Base-by-base conservation (phyloP, 2,113 vertebrate species). In the Leptobrachium ailaonicum region DNA sequence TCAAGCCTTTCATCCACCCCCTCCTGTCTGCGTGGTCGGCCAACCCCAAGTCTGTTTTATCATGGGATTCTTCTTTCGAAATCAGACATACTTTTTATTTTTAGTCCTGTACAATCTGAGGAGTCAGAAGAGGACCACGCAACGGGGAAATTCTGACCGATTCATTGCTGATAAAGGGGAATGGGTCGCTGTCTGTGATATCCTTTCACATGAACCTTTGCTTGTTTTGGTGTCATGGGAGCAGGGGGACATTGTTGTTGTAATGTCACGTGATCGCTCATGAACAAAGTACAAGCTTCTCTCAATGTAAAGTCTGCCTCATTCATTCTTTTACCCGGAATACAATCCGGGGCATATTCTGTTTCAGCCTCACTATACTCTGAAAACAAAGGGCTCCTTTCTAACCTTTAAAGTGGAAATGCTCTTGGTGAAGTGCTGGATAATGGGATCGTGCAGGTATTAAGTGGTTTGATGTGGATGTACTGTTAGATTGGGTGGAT, bases 181-280 rank as follows among this genome's bases (percentile, higher is more conserved):
- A 13, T 8, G 20, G 66, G 40, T 41, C 32, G 54, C 67, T 13
- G 41, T 54, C 41, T 77, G 54, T 43, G 42, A 10, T 58, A 56
- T 54, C 41, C 64, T 68, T 77, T 77, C 75, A 4, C 66, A 56
- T 77, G 66, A 68, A 67, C 75, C 64, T 77, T 56, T 58, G 66
- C 13, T 8, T 32, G 14, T 64, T 20, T 64, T 6, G 9, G 4
- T 68, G 64, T 56, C 75, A 4, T 77, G 75, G 74, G 74, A 77
- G 66, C 13, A n/a, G 40, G 14, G 45, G 64, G 13, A 40, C 66
- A 41, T 32, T 41, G n/a, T 76, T 5, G 43, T 32, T 11, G 20
- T 43, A 67, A 41, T 50, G 2, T 40, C 32, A 66, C 14, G 32
- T 11, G 43, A 54, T 2, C 41, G 14, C 62, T 50, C 56, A 41